Evolutionary conservation across 2,113 vertebrate species (phyloP), one percentile per base, ranked within the genome.

Genomic region (Dromaius novaehollandiae): DNA sequence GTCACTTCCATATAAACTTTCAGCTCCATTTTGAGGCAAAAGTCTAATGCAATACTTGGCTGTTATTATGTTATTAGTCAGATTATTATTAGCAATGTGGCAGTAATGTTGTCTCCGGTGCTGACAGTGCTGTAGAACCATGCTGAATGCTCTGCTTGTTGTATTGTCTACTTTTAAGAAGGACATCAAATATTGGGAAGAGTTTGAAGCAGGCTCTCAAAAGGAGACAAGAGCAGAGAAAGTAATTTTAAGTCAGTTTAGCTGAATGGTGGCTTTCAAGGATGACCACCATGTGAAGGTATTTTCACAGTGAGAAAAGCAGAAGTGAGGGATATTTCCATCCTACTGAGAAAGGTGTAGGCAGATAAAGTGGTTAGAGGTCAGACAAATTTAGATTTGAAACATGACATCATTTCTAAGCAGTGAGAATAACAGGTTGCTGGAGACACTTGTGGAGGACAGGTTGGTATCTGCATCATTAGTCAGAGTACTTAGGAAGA

Each of bases 371-470:
- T 34, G 50, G 17, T 63, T 77, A 83, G 36, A 70, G 38, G 58
- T 63, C 17, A 86, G 76, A 77, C 0, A 3, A 88, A 78, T 78
- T 90, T 77, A 1, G 1, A 22, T 66, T 83, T 71, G 50, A 92
- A 82, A 69, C 30, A 53, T 4, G 15, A 56, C 9, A 3, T 11
- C 55, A 69, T 4, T 86, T 83, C 63, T 73, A 82, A 84, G 80
- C 21, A n/a, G 51, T 30, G 24, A 70, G 11, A 11, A 11, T 46
- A 77, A 61, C 11, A 77, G 53, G 55, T 17, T 68, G 15, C 36
- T 5, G 9, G 26, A 88, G 24, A 80, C 34, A n/a, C 32, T n/a
- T 48, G 30, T 75, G 1, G 5, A 0, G 0, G 6, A 34, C 40
- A 82, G 15, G n/a, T 26, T 53, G 50, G 55, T 74, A 21, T 8